Evolutionary conservation across 2,888 invertebrate species (phyloP).

Genomic region (Acronicta leporina): DNA sequence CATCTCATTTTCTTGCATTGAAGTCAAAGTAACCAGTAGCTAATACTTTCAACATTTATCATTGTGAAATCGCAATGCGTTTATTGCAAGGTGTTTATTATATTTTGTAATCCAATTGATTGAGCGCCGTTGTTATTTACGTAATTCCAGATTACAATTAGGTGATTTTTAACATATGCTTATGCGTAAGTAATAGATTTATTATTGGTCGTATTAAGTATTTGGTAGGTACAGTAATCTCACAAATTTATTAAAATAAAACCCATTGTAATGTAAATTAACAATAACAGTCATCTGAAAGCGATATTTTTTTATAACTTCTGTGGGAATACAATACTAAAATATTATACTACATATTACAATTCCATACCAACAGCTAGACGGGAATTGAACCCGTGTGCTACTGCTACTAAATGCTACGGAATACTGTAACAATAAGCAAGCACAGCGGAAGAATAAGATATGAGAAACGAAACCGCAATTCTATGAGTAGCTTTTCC

Average conservation of each 20-base stretch:
- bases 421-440: no score
- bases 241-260: neutral
- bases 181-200: slow-evolving; percentile 7
- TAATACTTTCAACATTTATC: slow-evolving; percentile 75
- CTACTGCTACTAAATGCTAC: no score
- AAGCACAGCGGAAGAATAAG: no score
- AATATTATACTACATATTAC: no score
- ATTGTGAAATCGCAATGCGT: slow-evolving; percentile 57
- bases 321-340: no score
- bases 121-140: slow-evolving; percentile 4
- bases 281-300: slow-evolving; percentile 5
- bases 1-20: slow-evolving; percentile 83
- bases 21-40: slow-evolving; percentile 76
- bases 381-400: no score
- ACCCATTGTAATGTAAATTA: no score
- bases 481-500: slow-evolving; percentile 33
- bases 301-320: slow-evolving; percentile 4
- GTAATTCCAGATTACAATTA: slow-evolving; percentile 5
- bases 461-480: no score
- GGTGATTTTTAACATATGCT: neutral
- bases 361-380: no score
- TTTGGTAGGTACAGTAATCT: neutral
- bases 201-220: neutral
- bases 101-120: slow-evolving; percentile 14
- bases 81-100: slow-evolving; percentile 51